Evolutionary conservation across 2,888 invertebrate genomes (phyloP), one percentile per base, ranked within the genome.

Genomic region (Euplexia lucipara): DNA sequence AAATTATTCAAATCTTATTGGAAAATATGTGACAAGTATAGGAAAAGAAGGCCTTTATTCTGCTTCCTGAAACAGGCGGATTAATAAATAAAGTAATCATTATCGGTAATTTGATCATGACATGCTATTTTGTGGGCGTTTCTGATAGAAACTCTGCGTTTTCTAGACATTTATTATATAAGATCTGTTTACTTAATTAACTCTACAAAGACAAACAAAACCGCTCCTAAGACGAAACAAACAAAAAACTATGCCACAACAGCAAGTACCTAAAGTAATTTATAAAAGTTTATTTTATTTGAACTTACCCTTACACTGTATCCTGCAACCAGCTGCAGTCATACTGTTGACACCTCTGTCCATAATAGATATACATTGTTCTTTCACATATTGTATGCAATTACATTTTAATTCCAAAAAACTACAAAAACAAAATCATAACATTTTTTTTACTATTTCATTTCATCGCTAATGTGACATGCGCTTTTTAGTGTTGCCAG

Each of bases 321-420:
- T 52, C 34, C 9, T 18, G n/a, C 20, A 35, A 16, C 12, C 34
- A 42, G 1, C 16, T 18, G 18, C 42, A 35, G 18, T 44, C n/a
- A 71, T 12, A 9, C 20, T 35, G 9, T 26, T 22, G 12, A 18
- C 54, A 44, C 44, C 10, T 30, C 10, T 35, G 7, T 41, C 18
- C 14, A 3, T 8, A 41, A 2, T 39, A 22, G 35, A 2, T 39
- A 22, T 48, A 48, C 47, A 73, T 61, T 32, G 3, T 57, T 48
- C 52, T n/a, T n/a, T n/a, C n/a, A n/a, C n/a, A n/a, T n/a, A n/a
- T n/a, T 60, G 47, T 30, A 72, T 57, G 49, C 12, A 20, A 30
- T 69, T 34, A 69, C 61, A 69, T 69, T 61, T 61, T 52, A 45
- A 9, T 51, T 51, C 2, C 9, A 51, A 48, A 63, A 59, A 22